Evolutionary conservation across 2,113 vertebrate species (phyloP).

Genomic region (Eptatretus burgeri): DNA sequence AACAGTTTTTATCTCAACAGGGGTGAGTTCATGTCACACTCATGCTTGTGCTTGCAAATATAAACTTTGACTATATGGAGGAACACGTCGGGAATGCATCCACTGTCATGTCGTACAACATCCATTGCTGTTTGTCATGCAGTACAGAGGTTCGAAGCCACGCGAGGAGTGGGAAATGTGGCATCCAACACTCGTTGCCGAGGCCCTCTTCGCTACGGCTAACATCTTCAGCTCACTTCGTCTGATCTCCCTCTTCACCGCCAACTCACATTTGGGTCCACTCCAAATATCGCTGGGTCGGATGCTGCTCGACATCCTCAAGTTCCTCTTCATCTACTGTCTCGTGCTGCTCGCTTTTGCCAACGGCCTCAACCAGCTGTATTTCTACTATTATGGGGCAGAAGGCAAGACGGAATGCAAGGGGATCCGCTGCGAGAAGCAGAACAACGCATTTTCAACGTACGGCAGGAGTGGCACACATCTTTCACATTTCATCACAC

Average conservation of each 20-base stretch:
- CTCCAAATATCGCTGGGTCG: constrained; percentile 86
- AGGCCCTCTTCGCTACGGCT: constrained; percentile 74
- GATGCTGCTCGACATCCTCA: constrained; percentile 95
- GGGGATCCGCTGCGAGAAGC: constrained; percentile 53
- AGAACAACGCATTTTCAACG: constrained; percentile 95
- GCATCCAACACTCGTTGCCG: constrained; percentile 80
- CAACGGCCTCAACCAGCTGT: constrained; percentile 82
- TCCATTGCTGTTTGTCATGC: constrained; percentile 14
- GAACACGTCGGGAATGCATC: no score
- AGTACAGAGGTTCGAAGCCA: constrained; percentile 31
- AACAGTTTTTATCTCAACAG: no score
- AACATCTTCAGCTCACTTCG: constrained; percentile 96
- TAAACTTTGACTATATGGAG: no score
- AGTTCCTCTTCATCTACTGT: constrained; percentile 97
- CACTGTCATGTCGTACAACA: no score
- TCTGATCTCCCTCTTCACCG: constrained; percentile 79
- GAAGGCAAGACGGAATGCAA: constrained; percentile 21
- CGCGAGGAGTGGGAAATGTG: constrained; percentile 55
- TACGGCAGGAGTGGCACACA: constrained; percentile 9
- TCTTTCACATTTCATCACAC: no score
- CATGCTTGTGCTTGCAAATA: no score
- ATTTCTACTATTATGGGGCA: constrained; percentile 47
- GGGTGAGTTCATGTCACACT: no score
- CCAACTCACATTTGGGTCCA: constrained; percentile 85
- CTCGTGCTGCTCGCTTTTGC: constrained; percentile 77